phyloP scores from a whole-genome alignment of 2,888 invertebrate species.

The Euspilapteryx auroguttella region DNA sequence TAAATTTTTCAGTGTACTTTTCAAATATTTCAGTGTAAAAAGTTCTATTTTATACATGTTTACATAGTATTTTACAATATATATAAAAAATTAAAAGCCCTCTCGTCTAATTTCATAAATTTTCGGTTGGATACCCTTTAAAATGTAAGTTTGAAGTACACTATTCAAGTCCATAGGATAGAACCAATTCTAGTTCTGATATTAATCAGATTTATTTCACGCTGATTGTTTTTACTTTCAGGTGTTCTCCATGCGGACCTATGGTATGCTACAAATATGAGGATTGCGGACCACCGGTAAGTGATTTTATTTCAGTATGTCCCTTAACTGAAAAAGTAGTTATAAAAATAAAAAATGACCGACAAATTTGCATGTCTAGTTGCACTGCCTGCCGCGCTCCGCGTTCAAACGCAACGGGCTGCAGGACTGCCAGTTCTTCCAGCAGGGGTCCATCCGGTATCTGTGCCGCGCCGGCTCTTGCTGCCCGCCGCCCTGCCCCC shows the following conservation, averaged over 20 bases:
- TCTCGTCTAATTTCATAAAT: no score
- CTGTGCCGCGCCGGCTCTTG: conserved; percentile 35
- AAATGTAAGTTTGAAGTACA: no score
- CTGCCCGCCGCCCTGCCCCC: conserved; percentile 34
- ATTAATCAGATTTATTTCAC: no score
- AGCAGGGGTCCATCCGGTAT: conserved; percentile 52
- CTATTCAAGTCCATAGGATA: no score
- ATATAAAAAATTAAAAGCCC: no score
- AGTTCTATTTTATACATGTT: no score
- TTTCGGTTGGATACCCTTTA: no score
- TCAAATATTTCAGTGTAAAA: no score
- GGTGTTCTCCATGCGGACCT: conserved; percentile 51
- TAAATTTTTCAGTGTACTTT: no score
- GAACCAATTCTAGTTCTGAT: no score
- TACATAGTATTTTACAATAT: no score
- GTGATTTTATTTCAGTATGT: conserved; percentile 9
- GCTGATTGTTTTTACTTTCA: conserved; percentile 18
- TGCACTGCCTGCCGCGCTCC: conserved; percentile 51
- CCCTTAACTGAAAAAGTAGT: conserved; percentile 1
- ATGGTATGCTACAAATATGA: conserved; percentile 56
- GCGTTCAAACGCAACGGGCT: conserved; percentile 57
- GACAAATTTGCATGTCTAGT: conserved; percentile 15
- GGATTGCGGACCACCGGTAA: conserved; percentile 51
- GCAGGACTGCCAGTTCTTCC: conserved; percentile 53
- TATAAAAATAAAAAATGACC: neutral